A percentile compares a stretch with the other conserved stretches of the same genome.
Evolutionary conservation across 1,140 invertebrate genomes (phyloP).

Genomic region (Zaprionus camerounensis): DNA sequence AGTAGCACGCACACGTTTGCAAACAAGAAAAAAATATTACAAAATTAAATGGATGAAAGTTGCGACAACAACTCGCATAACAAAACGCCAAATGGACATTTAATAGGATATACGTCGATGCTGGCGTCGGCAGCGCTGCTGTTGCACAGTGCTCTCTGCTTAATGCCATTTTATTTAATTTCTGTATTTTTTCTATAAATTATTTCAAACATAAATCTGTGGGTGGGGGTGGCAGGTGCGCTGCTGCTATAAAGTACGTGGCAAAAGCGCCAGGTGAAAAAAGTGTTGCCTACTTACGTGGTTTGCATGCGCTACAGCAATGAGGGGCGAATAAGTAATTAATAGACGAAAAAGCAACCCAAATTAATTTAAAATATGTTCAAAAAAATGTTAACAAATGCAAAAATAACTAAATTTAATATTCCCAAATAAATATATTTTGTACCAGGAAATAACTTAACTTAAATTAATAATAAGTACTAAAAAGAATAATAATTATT

Average conservation of each 20-base stretch:
- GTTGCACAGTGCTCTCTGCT: constrained; percentile 40
- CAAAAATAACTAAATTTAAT: background rate
- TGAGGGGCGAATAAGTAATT: too few relatives aligned
- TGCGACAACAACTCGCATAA: constrained; percentile 70
- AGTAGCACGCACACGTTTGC: background rate
- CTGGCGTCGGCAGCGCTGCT: constrained; percentile 11
- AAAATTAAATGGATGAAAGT: constrained; percentile 80
- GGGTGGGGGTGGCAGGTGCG: constrained; percentile 34
- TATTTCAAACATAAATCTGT: constrained; percentile 81
- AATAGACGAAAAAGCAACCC: too few relatives aligned
- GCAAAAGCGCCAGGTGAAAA: constrained; percentile 34
- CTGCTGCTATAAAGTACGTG: constrained; percentile 22
- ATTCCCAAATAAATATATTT: too few relatives aligned
- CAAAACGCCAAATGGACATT: constrained; percentile 80
- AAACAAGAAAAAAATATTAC: constrained; percentile 19
- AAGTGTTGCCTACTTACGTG: constrained; percentile 32
- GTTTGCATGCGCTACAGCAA: constrained; percentile 6
- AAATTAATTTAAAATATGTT: background rate
- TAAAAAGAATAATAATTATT: too few relatives aligned
- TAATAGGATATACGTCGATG: constrained; percentile 78
- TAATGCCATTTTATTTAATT: constrained; percentile 80
- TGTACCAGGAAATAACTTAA: too few relatives aligned
- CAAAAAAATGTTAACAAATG: background rate
- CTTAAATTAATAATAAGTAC: too few relatives aligned
- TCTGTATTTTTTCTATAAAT: constrained; percentile 78